Base-by-base conservation (phyloP, 2,797 vertebrate genomes). In the Brotula barbata region DNA sequence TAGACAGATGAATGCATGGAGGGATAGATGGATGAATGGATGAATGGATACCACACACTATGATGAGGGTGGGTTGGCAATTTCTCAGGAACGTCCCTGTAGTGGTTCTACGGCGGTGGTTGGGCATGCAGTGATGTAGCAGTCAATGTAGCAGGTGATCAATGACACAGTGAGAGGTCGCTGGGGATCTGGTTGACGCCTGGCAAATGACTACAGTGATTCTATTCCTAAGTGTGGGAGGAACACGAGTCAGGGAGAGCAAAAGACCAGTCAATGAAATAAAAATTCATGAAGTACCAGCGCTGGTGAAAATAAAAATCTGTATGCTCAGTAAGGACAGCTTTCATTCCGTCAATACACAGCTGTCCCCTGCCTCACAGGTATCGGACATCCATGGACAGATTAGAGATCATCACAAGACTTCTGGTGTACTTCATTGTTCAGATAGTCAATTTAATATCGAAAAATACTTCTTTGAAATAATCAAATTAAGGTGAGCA, bases 151-250 rank as follows among this genome's bases (percentile, higher is more conserved):
- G 73, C 49, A 53, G 59, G 62, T 25, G 58, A 86, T 86, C 85
- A 49, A 88, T 86, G 78, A 63, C 74, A 66, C 62, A 73, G 68
- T 33, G 64, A 74, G 68, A 73, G 70, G 75, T 56, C 49, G n/a
- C 60, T 54, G 39, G 78, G 66, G 83, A 83, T 68, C 65, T 34
- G 64, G 64, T 66, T 76, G 62, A 65, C 25, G 50, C 54, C 63
- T 64, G 57, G 67, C 68, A 81, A 78, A 85, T 75, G 74, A 73
- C 68, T 58, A 42, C 60, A 57, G 77, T 45, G 56, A 77, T 82
- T 77, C 73, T 47, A 40, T 61, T 62, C 49, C 13, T 49, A 46
- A 40, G 64, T 34, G 67, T 77, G 75, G 64, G 74, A 58, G 67
- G 73, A 40, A 51, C 50, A 58, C 25, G 57, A 78, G 75, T 75